These are phyloP conservation scores for Lepidurus couesii DNA, from an alignment of 1,140 invertebrate species.

Conservation along the genomic window DNA sequence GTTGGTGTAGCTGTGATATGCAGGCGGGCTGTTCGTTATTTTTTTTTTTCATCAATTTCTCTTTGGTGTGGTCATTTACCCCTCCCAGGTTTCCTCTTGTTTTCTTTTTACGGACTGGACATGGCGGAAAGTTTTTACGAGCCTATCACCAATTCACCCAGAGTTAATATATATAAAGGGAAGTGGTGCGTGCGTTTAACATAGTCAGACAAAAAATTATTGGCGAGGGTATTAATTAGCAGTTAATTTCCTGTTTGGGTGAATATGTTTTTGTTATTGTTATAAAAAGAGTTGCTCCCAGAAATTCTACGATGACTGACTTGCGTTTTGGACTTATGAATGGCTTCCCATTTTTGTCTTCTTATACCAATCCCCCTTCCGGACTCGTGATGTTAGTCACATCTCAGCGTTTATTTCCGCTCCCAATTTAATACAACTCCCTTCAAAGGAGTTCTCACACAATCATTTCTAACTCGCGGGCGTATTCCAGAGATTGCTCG, in stretches of 20 bases:
- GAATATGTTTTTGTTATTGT: conserved; percentile 10
- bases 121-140: neutral
- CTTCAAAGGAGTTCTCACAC: conserved; percentile 58
- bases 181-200: conserved; percentile 18
- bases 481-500: conserved; percentile 92
- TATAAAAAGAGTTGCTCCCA: conserved; percentile 8
- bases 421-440: conserved; percentile 22
- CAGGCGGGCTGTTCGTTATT: conserved; percentile 15
- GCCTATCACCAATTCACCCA: conserved; percentile 1
- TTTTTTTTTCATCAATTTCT: neutral
- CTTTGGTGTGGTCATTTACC: neutral
- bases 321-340: neutral
- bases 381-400: conserved; percentile 18
- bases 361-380: conserved; percentile 7
- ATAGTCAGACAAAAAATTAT: conserved; percentile 19
- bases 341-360: conserved; percentile 14
- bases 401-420: conserved; percentile 18
- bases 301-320: neutral
- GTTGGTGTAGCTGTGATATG: conserved; percentile 21
- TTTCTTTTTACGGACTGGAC: conserved; percentile 15
- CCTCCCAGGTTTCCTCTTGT: neutral
- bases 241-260: neutral
- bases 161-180: conserved; percentile 22
- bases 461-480: conserved; percentile 98
- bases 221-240: conserved; percentile 18